These are phyloP conservation scores for Stigmatopora argus DNA, from an alignment of 2,113 vertebrate genomes.

Conservation along the genomic window DNA sequence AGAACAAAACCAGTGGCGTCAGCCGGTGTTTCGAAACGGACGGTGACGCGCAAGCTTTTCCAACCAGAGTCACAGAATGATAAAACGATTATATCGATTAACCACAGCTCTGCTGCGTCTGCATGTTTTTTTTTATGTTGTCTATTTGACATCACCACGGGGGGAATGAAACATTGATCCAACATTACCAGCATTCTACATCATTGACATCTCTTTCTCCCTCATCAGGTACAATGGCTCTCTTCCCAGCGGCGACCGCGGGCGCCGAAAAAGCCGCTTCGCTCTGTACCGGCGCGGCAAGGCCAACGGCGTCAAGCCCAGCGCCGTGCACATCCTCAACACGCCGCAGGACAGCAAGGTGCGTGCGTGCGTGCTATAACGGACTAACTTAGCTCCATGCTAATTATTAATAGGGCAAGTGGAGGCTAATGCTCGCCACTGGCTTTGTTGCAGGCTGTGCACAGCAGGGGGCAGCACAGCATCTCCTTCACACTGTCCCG, in stretches of 20 bases:
- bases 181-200: no score
- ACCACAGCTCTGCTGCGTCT: neutral
- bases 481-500: constrained; percentile 93
- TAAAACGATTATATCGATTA: neutral
- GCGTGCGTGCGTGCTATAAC: constrained; percentile 8
- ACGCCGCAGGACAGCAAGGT: constrained; percentile 95
- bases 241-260: constrained; percentile 90
- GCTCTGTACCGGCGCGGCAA: constrained; percentile 86
- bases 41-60: neutral
- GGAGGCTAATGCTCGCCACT: constrained; percentile 5
- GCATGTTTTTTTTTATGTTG: no score
- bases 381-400: neutral
- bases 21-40: neutral
- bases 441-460: constrained; percentile 79
- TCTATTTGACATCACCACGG: no score
- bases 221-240: constrained; percentile 90
- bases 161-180: no score
- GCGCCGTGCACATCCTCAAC: constrained; percentile 90
- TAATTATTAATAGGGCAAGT: neutral
- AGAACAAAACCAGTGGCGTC: neutral
- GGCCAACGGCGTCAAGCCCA: constrained; percentile 95
- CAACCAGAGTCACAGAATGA: neutral
- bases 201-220: neutral
- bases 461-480: constrained; percentile 95
- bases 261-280: constrained; percentile 95